These are phyloP conservation scores for Thripadectes ignobilis DNA, from an alignment of 2,797 vertebrate genomes.

Conservation along the genomic window DNA sequence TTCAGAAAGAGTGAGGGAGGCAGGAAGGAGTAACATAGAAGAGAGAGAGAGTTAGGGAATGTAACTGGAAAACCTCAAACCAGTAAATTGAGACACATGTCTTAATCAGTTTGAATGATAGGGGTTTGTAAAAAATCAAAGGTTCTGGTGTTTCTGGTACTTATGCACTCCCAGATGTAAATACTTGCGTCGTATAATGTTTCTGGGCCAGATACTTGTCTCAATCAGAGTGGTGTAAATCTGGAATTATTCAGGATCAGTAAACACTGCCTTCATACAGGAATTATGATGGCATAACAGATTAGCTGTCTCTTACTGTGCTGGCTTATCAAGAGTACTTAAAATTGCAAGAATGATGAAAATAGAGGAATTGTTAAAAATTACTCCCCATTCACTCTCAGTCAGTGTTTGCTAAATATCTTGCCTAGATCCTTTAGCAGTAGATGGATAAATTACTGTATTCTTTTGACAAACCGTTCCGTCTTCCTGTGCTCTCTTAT, in stretches of 20 bases:
- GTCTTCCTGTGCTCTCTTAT: neutral
- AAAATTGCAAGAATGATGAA: neutral
- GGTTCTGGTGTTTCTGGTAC: constrained; percentile 39
- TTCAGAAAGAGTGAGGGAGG: constrained; percentile 34
- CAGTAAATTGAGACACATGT: constrained; percentile 57
- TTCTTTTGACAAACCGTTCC: neutral
- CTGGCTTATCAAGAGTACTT: neutral
- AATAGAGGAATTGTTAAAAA: neutral
- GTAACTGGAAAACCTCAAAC: constrained; percentile 53
- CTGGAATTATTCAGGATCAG: constrained; percentile 36
- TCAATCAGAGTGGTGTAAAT: constrained; percentile 34
- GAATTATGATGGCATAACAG: neutral
- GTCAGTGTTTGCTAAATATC: neutral
- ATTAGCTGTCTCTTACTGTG: neutral
- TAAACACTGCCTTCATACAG: neutral
- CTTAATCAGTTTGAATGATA: constrained; percentile 56
- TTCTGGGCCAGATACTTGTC: neutral
- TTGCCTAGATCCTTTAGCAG: neutral
- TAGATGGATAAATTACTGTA: neutral
- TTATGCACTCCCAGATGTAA: constrained; percentile 36
- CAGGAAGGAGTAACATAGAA: neutral
- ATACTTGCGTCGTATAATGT: constrained; percentile 22
- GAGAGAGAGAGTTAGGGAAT: constrained; percentile 9
- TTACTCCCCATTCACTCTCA: neutral
- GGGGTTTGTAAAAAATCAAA: constrained; percentile 14